phyloP scores from a whole-genome alignment of 1,140 invertebrate genomes.

The Sycophila sp. region DNA sequence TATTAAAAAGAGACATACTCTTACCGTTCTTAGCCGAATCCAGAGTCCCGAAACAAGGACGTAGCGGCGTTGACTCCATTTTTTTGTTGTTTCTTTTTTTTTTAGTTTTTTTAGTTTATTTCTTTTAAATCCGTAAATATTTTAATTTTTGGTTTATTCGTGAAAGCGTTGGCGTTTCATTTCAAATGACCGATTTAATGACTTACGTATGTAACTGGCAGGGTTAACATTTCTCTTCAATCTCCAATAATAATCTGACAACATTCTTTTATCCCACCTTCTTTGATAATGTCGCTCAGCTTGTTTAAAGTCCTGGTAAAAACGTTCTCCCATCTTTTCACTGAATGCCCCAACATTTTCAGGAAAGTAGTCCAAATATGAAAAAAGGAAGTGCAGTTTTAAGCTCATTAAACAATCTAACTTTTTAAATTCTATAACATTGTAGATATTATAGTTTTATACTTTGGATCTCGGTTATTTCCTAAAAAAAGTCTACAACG shows the following conservation, averaged over 20 bases:
- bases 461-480: too few species aligned
- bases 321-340: constrained; percentile 6
- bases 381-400: constrained; percentile 7
- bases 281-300: background rate
- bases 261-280: background rate
- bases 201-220: background rate
- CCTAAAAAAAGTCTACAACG: too few species aligned
- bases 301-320: constrained; percentile 9
- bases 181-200: background rate
- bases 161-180: background rate
- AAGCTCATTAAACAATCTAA: too few species aligned
- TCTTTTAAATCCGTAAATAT: background rate
- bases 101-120: background rate
- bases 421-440: too few species aligned
- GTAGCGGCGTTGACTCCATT: background rate
- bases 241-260: constrained; percentile 3
- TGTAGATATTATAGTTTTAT: too few species aligned
- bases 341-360: constrained; percentile 15
- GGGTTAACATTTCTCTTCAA: background rate
- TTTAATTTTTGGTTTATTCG: background rate
- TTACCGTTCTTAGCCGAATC: background rate
- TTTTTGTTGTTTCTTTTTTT: background rate
- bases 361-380: constrained; percentile 8
- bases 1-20: background rate
- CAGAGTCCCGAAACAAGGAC: background rate